phyloP scores from a whole-genome alignment of 2,797 vertebrate species.

The Alauda arvensis region DNA sequence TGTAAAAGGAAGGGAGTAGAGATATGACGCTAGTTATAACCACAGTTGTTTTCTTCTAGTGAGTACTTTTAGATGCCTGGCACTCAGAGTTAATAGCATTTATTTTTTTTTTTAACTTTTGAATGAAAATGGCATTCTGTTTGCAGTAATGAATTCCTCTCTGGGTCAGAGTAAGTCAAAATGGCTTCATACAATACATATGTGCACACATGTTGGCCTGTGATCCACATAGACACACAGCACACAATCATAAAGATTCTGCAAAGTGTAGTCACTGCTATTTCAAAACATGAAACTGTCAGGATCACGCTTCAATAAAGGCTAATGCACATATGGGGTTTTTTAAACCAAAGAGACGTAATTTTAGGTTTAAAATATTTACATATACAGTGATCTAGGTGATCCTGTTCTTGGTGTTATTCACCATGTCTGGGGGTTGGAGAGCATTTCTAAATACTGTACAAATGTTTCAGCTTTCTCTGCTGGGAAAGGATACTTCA shows the following conservation, averaged over 20 bases:
- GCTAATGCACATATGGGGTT: background rate
- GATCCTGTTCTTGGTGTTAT: background rate
- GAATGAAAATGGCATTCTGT: background rate
- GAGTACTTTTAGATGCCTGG: background rate
- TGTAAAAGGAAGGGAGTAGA: background rate
- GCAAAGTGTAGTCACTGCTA: background rate
- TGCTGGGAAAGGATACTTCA: background rate
- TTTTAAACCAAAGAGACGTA: background rate
- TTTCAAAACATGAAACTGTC: background rate
- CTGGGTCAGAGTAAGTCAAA: conserved; percentile 3
- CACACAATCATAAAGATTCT: fast-evolving
- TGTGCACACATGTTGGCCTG: background rate
- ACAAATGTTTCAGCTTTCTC: background rate
- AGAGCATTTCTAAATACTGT: background rate
- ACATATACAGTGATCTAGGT: background rate
- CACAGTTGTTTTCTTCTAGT: background rate
- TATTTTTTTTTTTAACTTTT: background rate
- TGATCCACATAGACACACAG: background rate
- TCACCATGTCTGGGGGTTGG: background rate
- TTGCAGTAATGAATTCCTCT: background rate
- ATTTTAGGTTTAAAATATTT: background rate
- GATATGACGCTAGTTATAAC: background rate
- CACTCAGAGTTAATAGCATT: background rate
- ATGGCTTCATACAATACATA: conserved; percentile 16
- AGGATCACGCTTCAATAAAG: background rate